Percentiles rank a stretch among this genome's conserved stretches.
Evolutionary conservation across 2,888 invertebrate genomes (phyloP).

Genomic region (Charanyca ferruginea): DNA sequence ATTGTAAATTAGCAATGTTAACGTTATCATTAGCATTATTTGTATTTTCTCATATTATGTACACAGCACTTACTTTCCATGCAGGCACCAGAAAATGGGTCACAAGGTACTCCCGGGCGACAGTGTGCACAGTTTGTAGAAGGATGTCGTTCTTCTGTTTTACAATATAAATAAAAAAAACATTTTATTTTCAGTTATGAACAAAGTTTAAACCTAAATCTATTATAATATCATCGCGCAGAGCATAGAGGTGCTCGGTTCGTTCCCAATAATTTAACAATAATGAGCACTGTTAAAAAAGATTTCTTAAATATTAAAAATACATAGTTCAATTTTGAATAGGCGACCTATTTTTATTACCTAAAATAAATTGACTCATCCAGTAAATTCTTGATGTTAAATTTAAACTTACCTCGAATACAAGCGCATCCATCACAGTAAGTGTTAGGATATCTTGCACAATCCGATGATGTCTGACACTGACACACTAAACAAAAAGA

Average conservation of each 20-base stretch:
- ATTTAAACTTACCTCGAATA: conserved; percentile 92
- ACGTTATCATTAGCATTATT: conserved; percentile 50
- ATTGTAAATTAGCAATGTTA: conserved; percentile 62
- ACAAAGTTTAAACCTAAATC: too few species aligned
- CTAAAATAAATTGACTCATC: neutral
- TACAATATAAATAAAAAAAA: conserved; percentile 29
- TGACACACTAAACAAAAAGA: conserved; percentile 91
- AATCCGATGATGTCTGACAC: conserved; percentile 93
- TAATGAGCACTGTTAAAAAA: too few species aligned
- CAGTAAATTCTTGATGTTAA: conserved; percentile 1
- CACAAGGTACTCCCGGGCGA: conserved; percentile 94
- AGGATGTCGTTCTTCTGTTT: conserved; percentile 70
- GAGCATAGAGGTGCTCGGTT: too few species aligned
- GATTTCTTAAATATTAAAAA: neutral
- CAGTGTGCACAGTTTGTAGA: conserved; percentile 93
- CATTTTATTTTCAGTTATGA: neutral
- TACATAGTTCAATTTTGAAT: neutral
- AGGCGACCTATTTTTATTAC: neutral
- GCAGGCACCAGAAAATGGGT: conserved; percentile 95
- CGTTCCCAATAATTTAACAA: too few species aligned
- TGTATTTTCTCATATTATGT: conserved; percentile 30
- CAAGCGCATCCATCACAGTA: conserved; percentile 94
- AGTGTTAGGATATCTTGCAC: conserved; percentile 89
- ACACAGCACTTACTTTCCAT: conserved; percentile 93
- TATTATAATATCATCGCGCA: too few species aligned